A percentile compares a stretch with the other conserved stretches of the same genome.
phyloP scores from a whole-genome alignment of 2,797 vertebrate genomes.

The Antennarius maculatus region DNA sequence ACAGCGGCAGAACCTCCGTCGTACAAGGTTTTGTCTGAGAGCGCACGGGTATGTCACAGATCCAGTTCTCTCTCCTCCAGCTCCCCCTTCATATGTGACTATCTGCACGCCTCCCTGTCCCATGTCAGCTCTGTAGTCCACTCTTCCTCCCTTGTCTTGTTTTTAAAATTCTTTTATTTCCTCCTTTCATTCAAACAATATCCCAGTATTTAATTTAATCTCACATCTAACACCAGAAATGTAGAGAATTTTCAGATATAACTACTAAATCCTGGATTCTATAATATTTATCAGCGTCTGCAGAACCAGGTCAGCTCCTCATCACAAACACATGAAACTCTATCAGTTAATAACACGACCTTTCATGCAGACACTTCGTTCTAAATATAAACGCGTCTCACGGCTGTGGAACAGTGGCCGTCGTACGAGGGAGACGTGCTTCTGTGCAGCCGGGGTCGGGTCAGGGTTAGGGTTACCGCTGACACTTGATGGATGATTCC shows the following conservation, averaged over 20 bases:
- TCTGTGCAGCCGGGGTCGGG: background rate
- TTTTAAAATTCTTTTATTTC: conserved; percentile 3
- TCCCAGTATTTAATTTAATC: background rate
- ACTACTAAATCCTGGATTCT: too few species aligned
- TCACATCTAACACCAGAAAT: background rate
- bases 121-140: conserved; percentile 37
- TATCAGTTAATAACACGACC: conserved; percentile 13
- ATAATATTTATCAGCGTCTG: too few species aligned
- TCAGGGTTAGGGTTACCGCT: conserved; percentile 21
- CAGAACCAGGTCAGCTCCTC: background rate
- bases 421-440: conserved; percentile 44
- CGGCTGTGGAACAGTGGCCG: conserved; percentile 27
- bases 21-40: conserved; percentile 87
- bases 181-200: background rate
- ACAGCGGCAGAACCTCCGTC: conserved; percentile 73
- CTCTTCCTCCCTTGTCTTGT: conserved; percentile 5
- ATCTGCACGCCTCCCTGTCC: conserved; percentile 13
- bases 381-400: conserved; percentile 55
- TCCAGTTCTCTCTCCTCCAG: conserved; percentile 28
- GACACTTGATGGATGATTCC: conserved; percentile 25
- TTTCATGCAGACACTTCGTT: conserved; percentile 33
- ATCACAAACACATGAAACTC: conserved; percentile 4
- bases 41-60: conserved; percentile 88
- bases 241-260: background rate
- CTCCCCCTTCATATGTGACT: conserved; percentile 29